Percentiles rank a stretch among this genome's conserved stretches.
Conservation (phyloP, 2,888 invertebrate species). For the Nomada fucata region DNA sequence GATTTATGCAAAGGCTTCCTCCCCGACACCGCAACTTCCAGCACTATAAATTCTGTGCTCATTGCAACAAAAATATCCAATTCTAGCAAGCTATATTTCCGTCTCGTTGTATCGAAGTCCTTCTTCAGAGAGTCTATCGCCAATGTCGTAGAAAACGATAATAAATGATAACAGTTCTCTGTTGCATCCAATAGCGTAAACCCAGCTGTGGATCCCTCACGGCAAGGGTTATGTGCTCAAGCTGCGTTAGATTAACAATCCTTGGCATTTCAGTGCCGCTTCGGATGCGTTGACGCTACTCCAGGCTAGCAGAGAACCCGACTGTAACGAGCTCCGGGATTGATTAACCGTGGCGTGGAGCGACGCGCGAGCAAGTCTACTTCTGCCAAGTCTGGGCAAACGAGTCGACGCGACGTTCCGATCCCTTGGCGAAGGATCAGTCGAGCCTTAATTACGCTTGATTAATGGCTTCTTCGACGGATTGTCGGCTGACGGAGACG, state of each 20-base stretch:
- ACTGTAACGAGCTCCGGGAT: conserved; percentile 75
- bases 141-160: background rate
- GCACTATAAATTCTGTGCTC: too few species aligned
- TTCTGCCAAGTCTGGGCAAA: conserved; percentile 60
- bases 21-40: too few species aligned
- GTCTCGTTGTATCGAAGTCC: background rate
- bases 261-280: conserved; percentile 76
- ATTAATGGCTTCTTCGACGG: conserved; percentile 69
- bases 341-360: conserved; percentile 75
- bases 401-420: conserved; percentile 65
- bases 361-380: conserved; percentile 59
- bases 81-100: too few species aligned
- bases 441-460: conserved; percentile 67
- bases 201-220: conserved; percentile 3
- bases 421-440: conserved; percentile 63
- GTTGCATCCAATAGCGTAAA: background rate
- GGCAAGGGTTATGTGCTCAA: background rate
- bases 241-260: conserved; percentile 75
- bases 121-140: background rate
- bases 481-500: conserved; percentile 40
- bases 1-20: too few species aligned
- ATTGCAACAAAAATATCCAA: too few species aligned
- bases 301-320: conserved; percentile 57
- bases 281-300: conserved; percentile 66
- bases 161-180: background rate